A percentile compares a stretch with the other conserved stretches of the same genome.
These are phyloP conservation scores for Phalacrocorax carbo DNA, from an alignment of 2,113 vertebrate genomes.

Conservation along the genomic window DNA sequence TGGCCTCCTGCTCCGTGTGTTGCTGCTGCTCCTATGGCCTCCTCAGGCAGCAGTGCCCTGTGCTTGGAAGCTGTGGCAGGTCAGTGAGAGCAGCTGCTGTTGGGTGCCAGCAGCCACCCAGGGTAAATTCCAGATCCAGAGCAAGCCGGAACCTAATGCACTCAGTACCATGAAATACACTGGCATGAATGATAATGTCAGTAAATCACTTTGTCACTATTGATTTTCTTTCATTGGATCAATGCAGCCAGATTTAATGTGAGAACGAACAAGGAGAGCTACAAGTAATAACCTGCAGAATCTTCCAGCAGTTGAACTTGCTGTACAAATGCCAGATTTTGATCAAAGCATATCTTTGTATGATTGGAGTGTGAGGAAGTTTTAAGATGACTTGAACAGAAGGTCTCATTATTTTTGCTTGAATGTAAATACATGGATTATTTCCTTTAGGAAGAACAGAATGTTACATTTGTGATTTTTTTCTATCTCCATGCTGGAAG, in stretches of 20 bases:
- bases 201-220: background rate
- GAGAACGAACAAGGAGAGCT: background rate
- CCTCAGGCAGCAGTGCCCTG: fast-evolving
- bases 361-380: background rate
- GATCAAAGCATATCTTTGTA: background rate
- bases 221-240: background rate
- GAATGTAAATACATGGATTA: background rate
- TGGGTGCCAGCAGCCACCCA: background rate
- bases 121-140: background rate
- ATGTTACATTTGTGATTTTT: background rate
- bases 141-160: background rate
- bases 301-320: background rate
- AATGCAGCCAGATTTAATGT: background rate
- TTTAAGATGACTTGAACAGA: background rate
- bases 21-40: fast-evolving
- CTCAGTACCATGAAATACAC: background rate
- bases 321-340: background rate
- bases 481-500: background rate
- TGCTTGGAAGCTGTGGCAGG: background rate
- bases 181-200: background rate
- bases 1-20: fast-evolving
- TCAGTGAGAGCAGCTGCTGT: background rate
- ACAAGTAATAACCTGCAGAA: background rate
- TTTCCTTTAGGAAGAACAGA: background rate
- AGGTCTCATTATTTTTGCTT: slow-evolving; percentile 8